These are phyloP conservation scores for Prunella strophiata DNA, from an alignment of 2,797 vertebrate species.

Conservation along the genomic window DNA sequence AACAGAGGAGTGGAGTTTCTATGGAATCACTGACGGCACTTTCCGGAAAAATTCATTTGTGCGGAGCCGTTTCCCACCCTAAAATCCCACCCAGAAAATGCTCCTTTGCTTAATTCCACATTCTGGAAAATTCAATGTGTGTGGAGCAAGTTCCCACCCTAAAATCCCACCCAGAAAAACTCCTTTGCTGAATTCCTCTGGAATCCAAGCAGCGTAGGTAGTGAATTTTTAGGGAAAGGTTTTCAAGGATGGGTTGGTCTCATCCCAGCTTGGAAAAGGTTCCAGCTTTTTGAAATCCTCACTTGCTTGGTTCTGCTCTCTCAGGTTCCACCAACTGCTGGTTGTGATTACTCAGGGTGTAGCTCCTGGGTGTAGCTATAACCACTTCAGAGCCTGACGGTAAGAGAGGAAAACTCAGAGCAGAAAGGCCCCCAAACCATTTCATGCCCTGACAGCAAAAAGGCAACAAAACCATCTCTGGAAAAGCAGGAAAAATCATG, in stretches of 20 bases:
- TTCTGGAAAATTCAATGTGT: background rate
- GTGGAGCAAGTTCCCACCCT: fast-evolving
- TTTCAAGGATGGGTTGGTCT: background rate
- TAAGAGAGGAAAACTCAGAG: background rate
- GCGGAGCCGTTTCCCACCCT: background rate
- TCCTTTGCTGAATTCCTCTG: background rate
- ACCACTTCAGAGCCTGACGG: fast-evolving
- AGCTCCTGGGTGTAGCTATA: background rate
- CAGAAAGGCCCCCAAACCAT: background rate
- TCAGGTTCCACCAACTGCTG: too few relatives aligned
- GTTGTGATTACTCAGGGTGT: fast-evolving
- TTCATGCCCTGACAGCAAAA: background rate
- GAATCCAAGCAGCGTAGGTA: fast-evolving
- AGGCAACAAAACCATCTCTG: fast-evolving
- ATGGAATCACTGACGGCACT: background rate
- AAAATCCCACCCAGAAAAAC: background rate
- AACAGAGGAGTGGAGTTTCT: background rate
- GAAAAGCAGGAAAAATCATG: background rate
- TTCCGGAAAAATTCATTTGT: background rate
- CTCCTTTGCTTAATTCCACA: background rate
- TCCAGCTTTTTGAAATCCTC: background rate
- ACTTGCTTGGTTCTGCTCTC: background rate
- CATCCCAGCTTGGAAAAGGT: background rate
- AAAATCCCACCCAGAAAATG: background rate
- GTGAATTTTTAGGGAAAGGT: background rate